Evolutionary conservation across 2,888 invertebrate species (phyloP).

Genomic region (Poecilus cupreus): DNA sequence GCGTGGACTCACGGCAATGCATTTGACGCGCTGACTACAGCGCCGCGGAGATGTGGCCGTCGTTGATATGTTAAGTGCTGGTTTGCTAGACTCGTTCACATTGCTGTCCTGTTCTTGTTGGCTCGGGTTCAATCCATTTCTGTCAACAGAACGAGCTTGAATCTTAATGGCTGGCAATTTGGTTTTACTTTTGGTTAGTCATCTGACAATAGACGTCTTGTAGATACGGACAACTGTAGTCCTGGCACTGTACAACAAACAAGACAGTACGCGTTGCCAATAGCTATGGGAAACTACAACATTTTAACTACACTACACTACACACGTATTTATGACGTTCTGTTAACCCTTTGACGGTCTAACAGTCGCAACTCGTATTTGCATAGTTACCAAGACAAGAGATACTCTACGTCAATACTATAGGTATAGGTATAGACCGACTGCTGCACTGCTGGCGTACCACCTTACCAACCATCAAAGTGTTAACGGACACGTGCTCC

Average conservation of each 20-base stretch:
- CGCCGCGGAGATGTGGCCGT: conserved; percentile 64
- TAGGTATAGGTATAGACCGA: conserved; percentile 28
- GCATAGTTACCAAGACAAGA: conserved; percentile 33
- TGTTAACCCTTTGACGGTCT: conserved; percentile 57
- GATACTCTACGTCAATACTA: conserved; percentile 13
- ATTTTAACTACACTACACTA: conserved; percentile 21
- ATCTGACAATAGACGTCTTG: conserved; percentile 66
- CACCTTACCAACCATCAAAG: conserved; percentile 56
- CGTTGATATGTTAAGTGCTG: conserved; percentile 29
- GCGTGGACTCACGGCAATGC: conserved; percentile 59
- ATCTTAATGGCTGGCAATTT: conserved; percentile 64
- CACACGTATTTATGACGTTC: conserved; percentile 14
- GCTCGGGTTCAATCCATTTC: conserved; percentile 65
- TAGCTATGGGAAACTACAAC: conserved; percentile 12
- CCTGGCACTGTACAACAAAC: conserved; percentile 62
- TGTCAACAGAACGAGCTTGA: conserved; percentile 68
- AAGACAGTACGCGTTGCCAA: conserved; percentile 55
- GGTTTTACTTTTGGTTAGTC: conserved; percentile 64
- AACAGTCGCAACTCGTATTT: conserved; percentile 16
- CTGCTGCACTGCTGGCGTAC: conserved; percentile 38
- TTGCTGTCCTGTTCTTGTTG: conserved; percentile 66
- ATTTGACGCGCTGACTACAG: conserved; percentile 66
- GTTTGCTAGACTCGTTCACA: conserved; percentile 39
- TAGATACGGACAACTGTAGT: conserved; percentile 65
- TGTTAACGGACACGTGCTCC: conserved; percentile 58